These are phyloP conservation scores for Aurelia coerulea DNA, from an alignment of 30 jellyfish, hydroid and myxozoan genomes.

Conservation along the genomic window DNA sequence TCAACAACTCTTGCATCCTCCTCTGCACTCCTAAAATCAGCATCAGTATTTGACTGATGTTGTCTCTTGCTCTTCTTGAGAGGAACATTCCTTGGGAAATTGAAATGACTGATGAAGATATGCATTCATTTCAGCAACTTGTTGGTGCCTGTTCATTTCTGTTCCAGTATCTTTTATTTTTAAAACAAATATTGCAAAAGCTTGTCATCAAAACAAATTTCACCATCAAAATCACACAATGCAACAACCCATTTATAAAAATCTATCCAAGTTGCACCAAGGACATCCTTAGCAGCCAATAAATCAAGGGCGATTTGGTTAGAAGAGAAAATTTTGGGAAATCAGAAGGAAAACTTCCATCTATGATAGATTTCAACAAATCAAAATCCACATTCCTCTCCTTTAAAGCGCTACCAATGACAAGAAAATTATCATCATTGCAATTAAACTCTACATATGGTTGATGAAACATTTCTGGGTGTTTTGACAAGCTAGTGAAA, in stretches of 20 bases:
- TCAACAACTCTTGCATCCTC: neutral
- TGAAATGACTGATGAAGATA: neutral
- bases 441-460: neutral
- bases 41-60: neutral
- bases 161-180: neutral
- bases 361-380: neutral
- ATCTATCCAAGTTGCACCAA: neutral
- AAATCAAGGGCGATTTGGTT: neutral
- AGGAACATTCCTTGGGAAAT: neutral
- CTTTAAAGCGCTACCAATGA: neutral
- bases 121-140: neutral
- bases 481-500: neutral
- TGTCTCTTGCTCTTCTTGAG: neutral
- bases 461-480: neutral
- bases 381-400: neutral
- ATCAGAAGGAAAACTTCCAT: neutral
- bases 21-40: neutral
- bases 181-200: neutral
- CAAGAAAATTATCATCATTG: neutral
- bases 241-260: neutral
- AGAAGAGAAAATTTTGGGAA: neutral
- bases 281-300: neutral
- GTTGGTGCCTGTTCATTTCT: neutral
- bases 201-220: neutral
- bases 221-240: neutral